Evolutionary conservation across 2,113 vertebrate species (phyloP).

Genomic region (Helogale parvula): DNA sequence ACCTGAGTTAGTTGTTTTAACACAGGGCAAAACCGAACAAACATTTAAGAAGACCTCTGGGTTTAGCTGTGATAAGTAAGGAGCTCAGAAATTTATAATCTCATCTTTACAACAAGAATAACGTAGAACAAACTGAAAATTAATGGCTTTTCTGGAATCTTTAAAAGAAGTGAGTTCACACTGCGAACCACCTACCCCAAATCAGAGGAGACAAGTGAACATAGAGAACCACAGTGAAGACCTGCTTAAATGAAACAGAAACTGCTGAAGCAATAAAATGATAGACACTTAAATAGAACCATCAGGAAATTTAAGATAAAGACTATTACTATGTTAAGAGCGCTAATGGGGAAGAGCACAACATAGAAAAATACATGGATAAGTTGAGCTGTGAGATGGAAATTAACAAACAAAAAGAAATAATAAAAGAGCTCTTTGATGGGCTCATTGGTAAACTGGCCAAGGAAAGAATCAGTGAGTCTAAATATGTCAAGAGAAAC

Average conservation of each 20-base stretch:
- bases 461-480: neutral
- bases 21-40: neutral
- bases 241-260: neutral
- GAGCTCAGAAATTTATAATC: neutral
- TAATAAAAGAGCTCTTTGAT: neutral
- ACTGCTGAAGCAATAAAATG: neutral
- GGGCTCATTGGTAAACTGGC: neutral
- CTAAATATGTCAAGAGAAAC: neutral
- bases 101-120: neutral
- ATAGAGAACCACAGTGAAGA: neutral
- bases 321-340: neutral
- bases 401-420: neutral
- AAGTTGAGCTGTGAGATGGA: neutral
- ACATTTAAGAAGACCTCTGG: neutral
- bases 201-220: neutral
- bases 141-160: neutral
- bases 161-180: neutral
- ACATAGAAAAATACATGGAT: neutral
- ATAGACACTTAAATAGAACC: neutral
- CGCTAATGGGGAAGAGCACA: neutral
- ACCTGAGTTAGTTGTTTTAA: neutral
- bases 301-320: neutral
- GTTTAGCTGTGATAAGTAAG: neutral
- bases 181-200: neutral
- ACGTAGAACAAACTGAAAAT: neutral